These are phyloP conservation scores for Panthera uncia DNA, from an alignment of 2,113 vertebrate species.

Conservation along the genomic window DNA sequence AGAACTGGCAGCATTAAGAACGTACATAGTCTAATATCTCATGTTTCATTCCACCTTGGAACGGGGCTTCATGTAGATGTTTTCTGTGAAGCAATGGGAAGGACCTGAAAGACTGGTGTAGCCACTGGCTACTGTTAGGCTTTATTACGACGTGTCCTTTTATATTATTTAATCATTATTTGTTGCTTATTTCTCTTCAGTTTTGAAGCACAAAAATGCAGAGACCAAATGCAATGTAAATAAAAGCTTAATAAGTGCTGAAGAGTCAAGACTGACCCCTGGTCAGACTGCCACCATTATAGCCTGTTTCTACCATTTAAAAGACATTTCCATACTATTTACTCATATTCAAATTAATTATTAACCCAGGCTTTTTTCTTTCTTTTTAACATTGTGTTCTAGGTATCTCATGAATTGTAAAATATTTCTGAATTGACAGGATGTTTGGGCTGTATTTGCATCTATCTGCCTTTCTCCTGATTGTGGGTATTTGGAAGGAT, in stretches of 20 bases:
- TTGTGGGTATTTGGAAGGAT: not conserved
- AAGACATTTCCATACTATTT: not conserved
- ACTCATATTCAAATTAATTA: constrained; percentile 3
- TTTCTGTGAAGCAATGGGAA: not conserved
- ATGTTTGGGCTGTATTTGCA: not conserved
- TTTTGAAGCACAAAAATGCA: not conserved
- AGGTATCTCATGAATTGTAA: not conserved
- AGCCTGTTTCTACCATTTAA: not conserved
- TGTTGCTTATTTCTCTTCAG: constrained; percentile 3
- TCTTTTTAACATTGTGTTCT: not conserved
- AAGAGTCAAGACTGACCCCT: not conserved
- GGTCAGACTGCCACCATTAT: not conserved
- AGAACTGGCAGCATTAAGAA: not conserved
- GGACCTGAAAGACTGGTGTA: not conserved
- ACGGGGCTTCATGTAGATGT: not conserved
- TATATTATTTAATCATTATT: not conserved
- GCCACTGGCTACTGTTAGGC: not conserved
- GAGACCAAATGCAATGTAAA: not conserved
- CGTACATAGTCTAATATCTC: not conserved
- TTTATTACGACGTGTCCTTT: not conserved
- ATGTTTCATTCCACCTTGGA: not conserved
- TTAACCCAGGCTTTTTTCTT: not conserved
- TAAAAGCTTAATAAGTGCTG: not conserved
- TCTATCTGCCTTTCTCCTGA: not conserved
- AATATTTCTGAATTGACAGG: not conserved